phyloP scores from a whole-genome alignment of 1,140 invertebrate genomes.

The Sitophilus oryzae region DNA sequence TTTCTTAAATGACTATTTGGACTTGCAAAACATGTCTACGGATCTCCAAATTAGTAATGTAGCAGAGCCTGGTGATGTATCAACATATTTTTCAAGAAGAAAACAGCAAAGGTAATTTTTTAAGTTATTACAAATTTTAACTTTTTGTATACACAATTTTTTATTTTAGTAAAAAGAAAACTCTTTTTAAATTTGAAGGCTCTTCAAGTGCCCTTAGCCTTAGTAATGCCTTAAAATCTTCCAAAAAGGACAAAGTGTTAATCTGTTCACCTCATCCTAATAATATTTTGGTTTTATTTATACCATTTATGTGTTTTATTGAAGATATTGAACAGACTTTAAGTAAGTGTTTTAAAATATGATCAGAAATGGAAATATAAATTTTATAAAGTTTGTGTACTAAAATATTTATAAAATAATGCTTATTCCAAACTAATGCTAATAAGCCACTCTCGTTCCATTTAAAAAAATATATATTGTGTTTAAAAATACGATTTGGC shows the following conservation, averaged over 20 bases:
- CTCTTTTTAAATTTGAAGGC: slow-evolving; percentile 74
- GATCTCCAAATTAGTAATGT: slow-evolving; percentile 53
- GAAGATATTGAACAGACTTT: slow-evolving; percentile 68
- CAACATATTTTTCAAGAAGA: slow-evolving; percentile 60
- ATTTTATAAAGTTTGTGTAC: neutral
- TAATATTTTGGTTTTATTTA: slow-evolving; percentile 72
- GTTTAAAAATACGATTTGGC: too few species aligned
- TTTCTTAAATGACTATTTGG: slow-evolving; percentile 75
- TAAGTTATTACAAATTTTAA: too few species aligned
- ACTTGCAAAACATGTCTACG: slow-evolving; percentile 64
- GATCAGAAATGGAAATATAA: neutral
- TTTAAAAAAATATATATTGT: too few species aligned
- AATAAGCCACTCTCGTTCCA: too few species aligned
- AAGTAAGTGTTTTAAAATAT: slow-evolving; percentile 47
- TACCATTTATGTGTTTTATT: slow-evolving; percentile 67
- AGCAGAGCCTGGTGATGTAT: slow-evolving; percentile 57
- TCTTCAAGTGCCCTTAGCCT: slow-evolving; percentile 68
- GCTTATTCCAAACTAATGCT: too few species aligned
- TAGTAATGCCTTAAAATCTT: slow-evolving; percentile 56
- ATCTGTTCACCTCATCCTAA: slow-evolving; percentile 68
- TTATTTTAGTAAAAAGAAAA: slow-evolving; percentile 50
- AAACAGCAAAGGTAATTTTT: slow-evolving; percentile 53
- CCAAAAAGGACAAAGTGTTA: slow-evolving; percentile 48
- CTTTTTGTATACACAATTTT: neutral
- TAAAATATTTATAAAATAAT: too few species aligned